Base-by-base conservation (phyloP, 2,888 invertebrate genomes). In the Tethea ocularis region DNA sequence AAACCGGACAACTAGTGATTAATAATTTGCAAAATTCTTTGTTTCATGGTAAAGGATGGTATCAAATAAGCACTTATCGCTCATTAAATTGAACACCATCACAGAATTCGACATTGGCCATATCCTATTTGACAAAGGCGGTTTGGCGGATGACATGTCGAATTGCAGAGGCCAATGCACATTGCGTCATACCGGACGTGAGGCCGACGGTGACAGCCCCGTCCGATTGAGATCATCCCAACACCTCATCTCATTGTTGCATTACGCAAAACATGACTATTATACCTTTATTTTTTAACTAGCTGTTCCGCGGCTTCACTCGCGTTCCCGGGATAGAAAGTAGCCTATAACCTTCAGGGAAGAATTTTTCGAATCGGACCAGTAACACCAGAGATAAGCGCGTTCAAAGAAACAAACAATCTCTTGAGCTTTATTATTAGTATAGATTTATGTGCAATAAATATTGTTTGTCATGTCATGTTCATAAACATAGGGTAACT, bases 131-230 rank as follows among this genome's bases (percentile, higher is more conserved):
- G 62, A 71, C 68, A 76, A 73, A 72, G 72, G 68, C 62, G 17
- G 78, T 78, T 75, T 78, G 72, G 60, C 71, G 61, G 64, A 69
- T 72, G 66, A 71, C 71, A 80, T 75, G 73, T 69, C 76, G 64
- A 78, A 77, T 72, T 58, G 67, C 68, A 78, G 78, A 80, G 83
- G 82, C 71, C 75, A 62, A 29, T 59, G 57, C 62, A 61, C 66
- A 61, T 86, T 85, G 79, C 83, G 72, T 78, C 83, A 86, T 57
- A 76, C 86, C 87, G 88, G 87, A 87, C 82, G 83, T 79, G 57
- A 66, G 64, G 67, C 72, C 77, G 78, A 72, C 80, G 57, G 61
- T 57, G 73, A 69, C 38, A 38, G 38, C 74, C 65, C 75, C 71
- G 75, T 65, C 75, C 71, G 75, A 76, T 46, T 46, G 46, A 46